phyloP scores from a whole-genome alignment of 2,888 invertebrate genomes.

The Matsumyia berberina region DNA sequence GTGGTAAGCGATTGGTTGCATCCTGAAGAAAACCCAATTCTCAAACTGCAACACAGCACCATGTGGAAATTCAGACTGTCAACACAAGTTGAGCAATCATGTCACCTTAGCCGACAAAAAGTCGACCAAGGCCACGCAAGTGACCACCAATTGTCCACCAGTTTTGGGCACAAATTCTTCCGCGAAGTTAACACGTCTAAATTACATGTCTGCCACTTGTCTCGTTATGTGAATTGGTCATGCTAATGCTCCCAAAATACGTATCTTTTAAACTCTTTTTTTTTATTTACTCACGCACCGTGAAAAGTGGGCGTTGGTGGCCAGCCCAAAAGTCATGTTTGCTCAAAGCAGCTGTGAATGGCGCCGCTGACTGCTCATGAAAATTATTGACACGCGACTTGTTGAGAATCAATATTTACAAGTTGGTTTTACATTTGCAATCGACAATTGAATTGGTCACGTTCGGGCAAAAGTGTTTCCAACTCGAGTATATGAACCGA shows the following conservation, averaged over 20 bases:
- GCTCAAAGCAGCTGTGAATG: constrained; percentile 1
- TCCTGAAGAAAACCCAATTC: too few relatives aligned
- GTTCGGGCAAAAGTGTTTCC: constrained; percentile 6
- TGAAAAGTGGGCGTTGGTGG: constrained; percentile 8
- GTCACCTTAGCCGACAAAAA: too few relatives aligned
- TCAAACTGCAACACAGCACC: too few relatives aligned
- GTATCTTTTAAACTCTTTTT: not conserved
- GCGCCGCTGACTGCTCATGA: constrained; percentile 18
- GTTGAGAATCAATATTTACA: constrained; percentile 17
- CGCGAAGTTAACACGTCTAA: not conserved
- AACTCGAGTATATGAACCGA: constrained; percentile 12
- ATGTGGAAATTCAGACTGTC: too few relatives aligned
- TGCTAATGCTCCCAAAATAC: constrained; percentile 5
- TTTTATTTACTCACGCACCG: constrained; percentile 8
- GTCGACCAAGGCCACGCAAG: not conserved
- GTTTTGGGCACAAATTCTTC: not conserved
- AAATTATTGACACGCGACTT: constrained; percentile 28
- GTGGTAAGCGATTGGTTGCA: too few relatives aligned
- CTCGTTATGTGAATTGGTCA: not conserved
- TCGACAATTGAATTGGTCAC: constrained; percentile 24
- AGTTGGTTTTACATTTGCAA: constrained; percentile 11
- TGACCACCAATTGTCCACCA: not conserved
- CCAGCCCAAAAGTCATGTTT: not conserved
- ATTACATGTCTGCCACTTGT: not conserved
- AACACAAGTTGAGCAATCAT: too few relatives aligned